phyloP scores from a whole-genome alignment of 92 coral and sea anemone genomes.

The Paragorgia papillata region DNA sequence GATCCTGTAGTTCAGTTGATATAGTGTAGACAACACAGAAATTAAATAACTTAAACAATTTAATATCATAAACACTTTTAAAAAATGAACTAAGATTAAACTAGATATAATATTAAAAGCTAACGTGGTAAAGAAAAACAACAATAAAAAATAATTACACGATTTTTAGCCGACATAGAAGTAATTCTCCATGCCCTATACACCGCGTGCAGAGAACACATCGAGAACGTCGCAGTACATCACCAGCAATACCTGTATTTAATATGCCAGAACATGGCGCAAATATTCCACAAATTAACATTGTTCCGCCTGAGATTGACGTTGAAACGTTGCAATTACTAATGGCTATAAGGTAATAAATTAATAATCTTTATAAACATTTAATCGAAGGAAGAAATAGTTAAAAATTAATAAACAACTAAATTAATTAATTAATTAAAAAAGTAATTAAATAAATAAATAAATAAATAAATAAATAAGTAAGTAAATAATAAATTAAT shows the following conservation, averaged over 20 bases:
- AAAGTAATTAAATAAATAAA: not conserved
- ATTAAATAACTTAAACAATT: no score
- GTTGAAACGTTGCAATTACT: slow-evolving; percentile 2
- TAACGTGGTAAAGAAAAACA: no score
- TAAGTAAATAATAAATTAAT: not conserved
- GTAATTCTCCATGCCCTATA: slow-evolving; percentile 28
- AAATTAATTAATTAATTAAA: not conserved
- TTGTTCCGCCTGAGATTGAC: slow-evolving; percentile 7
- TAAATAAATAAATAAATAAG: not conserved
- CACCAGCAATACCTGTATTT: slow-evolving; percentile 4
- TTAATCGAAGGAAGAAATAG: not conserved
- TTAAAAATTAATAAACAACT: not conserved
- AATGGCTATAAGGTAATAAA: slow-evolving; percentile 29
- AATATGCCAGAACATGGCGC: not conserved
- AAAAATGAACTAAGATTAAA: no score
- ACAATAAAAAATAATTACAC: not conserved
- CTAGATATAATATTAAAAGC: no score
- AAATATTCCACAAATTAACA: slow-evolving; percentile 10
- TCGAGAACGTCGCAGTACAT: slow-evolving; percentile 13
- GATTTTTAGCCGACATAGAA: slow-evolving; percentile 24
- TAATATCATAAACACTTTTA: no score
- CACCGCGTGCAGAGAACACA: slow-evolving; percentile 10
- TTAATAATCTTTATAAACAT: not conserved
- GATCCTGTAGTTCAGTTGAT: no score
- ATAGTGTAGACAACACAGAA: no score